Evolutionary conservation across 2,888 invertebrate species (phyloP).

Genomic region (Cephus pulcher): DNA sequence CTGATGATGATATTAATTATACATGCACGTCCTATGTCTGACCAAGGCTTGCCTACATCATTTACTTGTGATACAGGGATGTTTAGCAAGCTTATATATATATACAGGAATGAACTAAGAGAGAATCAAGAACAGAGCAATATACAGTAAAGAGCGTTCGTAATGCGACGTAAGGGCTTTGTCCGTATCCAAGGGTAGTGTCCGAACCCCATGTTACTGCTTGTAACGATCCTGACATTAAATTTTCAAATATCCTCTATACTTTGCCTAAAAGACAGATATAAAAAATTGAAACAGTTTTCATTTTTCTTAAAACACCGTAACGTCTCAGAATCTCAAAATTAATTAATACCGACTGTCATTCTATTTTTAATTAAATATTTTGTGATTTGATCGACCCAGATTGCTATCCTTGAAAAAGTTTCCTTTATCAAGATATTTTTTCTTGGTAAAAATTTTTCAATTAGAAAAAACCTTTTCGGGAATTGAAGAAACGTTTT

Average conservation of each 20-base stretch:
- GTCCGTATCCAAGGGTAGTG: background rate
- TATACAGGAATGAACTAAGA: background rate
- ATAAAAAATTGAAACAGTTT: background rate
- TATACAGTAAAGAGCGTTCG: background rate
- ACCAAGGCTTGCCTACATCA: slow-evolving; percentile 31
- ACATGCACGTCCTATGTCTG: slow-evolving; percentile 57
- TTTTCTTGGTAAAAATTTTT: too few species aligned
- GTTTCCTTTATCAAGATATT: too few species aligned
- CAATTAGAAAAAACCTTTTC: too few species aligned
- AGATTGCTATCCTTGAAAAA: too few species aligned
- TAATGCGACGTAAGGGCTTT: background rate
- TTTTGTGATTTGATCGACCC: too few species aligned
- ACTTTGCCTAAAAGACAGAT: background rate
- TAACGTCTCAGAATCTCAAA: background rate
- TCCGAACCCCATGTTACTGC: background rate
- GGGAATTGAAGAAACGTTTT: too few species aligned
- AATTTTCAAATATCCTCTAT: background rate
- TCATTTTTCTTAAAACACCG: background rate
- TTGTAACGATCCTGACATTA: background rate
- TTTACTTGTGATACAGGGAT: slow-evolving; percentile 30
- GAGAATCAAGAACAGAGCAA: background rate
- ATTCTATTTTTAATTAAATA: background rate
- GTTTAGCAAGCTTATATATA: slow-evolving; percentile 39
- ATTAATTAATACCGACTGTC: background rate
- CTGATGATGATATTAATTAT: slow-evolving; percentile 51